Base-by-base conservation (phyloP, 2,113 vertebrate species). In the Nesospiza acunhae region DNA sequence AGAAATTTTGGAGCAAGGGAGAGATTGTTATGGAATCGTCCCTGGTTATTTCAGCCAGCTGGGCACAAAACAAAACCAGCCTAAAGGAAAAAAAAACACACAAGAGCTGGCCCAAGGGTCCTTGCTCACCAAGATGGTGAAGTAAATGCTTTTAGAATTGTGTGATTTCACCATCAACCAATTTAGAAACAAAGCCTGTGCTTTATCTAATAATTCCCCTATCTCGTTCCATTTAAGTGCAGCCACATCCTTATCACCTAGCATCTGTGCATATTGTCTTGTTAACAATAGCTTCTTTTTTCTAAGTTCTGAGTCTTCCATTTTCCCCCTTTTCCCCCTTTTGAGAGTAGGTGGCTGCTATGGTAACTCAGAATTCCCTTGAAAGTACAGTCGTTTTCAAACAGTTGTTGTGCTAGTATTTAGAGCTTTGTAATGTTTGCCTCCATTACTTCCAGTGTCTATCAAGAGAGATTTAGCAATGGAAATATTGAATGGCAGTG, bases 341-440 rank as follows among this genome's bases (percentile, higher is more conserved):
- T 84, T 79, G 85, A 72, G 93, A 84, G 98, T 98, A 94, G 98
- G 98, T 91, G 98, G 97, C 95, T 98, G 96, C 98, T 96, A 98
- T 98, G 96, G 97, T 94, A 98, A 98, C 98, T 87, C 93, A 90
- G 95, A 95, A 90, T 95, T 89, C 87, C 95, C 76, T 70, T 97
- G 87, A 75, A 96, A 94, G 77, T 60, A 67, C 69, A 94, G 75
- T 63, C 86, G 44, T 94, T 96, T 97, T 72, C 66, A 89, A 90
- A 87, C 59, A 87, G 52, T 82, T 89, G 76, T 91, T 63, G 80
- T 84, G 74, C 58, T 97, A 80, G 93, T 87, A 94, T 96, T 94
- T 94, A 82, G 96, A 85, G 78, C 72, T 93, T 80, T 58, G 42
- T 95, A 89, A 49, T 53, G 52, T 84, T 94, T 96, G 81, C 77